Evolutionary conservation across 2,888 invertebrate genomes (phyloP).

Genomic region (Nephrocerus scutellatus): DNA sequence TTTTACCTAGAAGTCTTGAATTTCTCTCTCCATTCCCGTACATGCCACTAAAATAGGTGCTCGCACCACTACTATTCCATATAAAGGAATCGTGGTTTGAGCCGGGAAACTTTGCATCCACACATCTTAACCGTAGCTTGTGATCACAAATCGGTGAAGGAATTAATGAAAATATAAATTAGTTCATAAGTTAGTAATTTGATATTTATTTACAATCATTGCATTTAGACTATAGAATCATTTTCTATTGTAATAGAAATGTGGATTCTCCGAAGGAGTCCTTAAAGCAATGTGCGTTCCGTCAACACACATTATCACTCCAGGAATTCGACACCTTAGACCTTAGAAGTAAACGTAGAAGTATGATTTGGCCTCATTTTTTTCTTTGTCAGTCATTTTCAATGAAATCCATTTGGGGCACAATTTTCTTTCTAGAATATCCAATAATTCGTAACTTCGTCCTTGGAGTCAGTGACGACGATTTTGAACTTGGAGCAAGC

Average conservation of each 20-base stretch:
- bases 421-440: not conserved
- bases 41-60: not conserved
- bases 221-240: too few relatives aligned
- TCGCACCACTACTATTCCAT: not conserved
- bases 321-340: not conserved
- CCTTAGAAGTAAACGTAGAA: not conserved
- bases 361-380: not conserved
- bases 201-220: too few relatives aligned
- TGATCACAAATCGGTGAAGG: constrained; percentile 2
- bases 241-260: too few relatives aligned
- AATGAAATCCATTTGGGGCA: not conserved
- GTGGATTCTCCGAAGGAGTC: too few relatives aligned
- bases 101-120: not conserved
- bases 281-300: too few relatives aligned
- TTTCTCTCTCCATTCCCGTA: not conserved
- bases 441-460: too few relatives aligned
- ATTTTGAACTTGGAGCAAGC: too few relatives aligned
- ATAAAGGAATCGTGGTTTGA: too few relatives aligned
- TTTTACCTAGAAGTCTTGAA: constrained; percentile 1
- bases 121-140: constrained; percentile 1
- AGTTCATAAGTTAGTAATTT: too few relatives aligned
- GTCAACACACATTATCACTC: too few relatives aligned
- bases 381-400: not conserved
- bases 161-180: too few relatives aligned
- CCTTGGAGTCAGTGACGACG: too few relatives aligned